phyloP scores from a whole-genome alignment of 2,113 vertebrate species.

The Plecturocebus donacophilus region DNA sequence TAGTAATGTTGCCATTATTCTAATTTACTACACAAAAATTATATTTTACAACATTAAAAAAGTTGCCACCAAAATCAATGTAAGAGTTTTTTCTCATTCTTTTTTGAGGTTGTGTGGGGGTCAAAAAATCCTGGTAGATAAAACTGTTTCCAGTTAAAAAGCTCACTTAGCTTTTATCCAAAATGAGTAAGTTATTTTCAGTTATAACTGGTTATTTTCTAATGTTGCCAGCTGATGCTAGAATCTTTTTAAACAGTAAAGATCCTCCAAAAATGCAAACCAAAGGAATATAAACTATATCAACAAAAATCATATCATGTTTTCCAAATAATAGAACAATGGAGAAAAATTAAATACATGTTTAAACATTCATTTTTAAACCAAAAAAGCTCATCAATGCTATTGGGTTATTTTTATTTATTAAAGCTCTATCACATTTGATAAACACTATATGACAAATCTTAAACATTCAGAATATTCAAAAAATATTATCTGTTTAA shows the following conservation, averaged over 20 bases:
- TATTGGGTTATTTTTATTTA: constrained; percentile 36
- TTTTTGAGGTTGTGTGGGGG: background rate
- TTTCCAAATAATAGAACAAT: constrained; percentile 14
- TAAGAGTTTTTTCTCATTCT: constrained; percentile 9
- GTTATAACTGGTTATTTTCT: constrained; percentile 10
- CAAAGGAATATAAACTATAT: background rate
- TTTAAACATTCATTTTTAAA: background rate
- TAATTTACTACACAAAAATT: background rate
- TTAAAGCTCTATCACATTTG: background rate
- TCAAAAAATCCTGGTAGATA: background rate
- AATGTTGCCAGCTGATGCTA: background rate
- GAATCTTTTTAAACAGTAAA: constrained; percentile 41
- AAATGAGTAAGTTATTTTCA: constrained; percentile 18
- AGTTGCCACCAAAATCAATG: background rate
- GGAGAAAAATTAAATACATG: background rate
- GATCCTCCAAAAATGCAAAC: background rate
- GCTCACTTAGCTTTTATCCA: background rate
- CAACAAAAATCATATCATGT: background rate
- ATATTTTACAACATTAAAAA: constrained; percentile 47
- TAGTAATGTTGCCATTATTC: background rate
- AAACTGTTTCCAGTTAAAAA: background rate
- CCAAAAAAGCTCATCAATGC: background rate
- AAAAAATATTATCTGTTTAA: background rate
- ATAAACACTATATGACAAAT: background rate
- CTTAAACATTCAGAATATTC: constrained; percentile 33